Evolutionary conservation across 1,140 invertebrate genomes (phyloP), one percentile per base, ranked within the genome.

Genomic region (Centruroides vittatus): DNA sequence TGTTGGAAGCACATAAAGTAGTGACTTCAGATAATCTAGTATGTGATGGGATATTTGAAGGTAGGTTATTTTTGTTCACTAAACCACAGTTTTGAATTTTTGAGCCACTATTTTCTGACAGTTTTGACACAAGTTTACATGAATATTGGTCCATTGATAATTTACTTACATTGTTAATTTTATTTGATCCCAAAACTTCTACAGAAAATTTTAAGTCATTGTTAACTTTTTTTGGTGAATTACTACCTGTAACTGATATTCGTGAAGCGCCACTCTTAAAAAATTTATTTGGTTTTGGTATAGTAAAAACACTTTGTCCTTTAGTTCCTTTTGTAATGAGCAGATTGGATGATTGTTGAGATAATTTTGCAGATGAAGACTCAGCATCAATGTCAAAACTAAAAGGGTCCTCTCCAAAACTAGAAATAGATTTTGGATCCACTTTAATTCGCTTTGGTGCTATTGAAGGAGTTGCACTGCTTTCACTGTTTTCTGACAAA

Each of bases 251-350:
- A 47, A 47, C 34, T 6, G 52, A 47, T 12, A 52, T 36, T 35
- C 60, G 59, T 11, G 61, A 59, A 47, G 59, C 57, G 6, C 55
- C 51, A 59, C 65, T 67, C 71, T 93, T 93, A 71, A 92, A 91
- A 75, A 92, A 92, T 70, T 93, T 93, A 68, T 89, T 89, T 53
- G 88, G 88, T 70, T 88, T 89, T 10, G 63, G 35, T n/a, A 41
- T 35, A 35, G 49, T 50, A 46, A 56, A 51, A 51, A 57, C 58
- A 8, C 3, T 46, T 53, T 63, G 55, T 46, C 9, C 34, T 36
- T 55, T 57, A 41, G 34, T 11, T 49, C 52, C 48, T 46, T 46
- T 55, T 4, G 48, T 35, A n/a, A 67, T 76, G 61, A 74, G 74
- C 61, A 73, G 73, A 65, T 12, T 46, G 23, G 78, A 76, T 8